A percentile compares a stretch with the other conserved stretches of the same genome.
Conservation (phyloP, 2,113 vertebrate species). For the Rhineura floridana region DNA sequence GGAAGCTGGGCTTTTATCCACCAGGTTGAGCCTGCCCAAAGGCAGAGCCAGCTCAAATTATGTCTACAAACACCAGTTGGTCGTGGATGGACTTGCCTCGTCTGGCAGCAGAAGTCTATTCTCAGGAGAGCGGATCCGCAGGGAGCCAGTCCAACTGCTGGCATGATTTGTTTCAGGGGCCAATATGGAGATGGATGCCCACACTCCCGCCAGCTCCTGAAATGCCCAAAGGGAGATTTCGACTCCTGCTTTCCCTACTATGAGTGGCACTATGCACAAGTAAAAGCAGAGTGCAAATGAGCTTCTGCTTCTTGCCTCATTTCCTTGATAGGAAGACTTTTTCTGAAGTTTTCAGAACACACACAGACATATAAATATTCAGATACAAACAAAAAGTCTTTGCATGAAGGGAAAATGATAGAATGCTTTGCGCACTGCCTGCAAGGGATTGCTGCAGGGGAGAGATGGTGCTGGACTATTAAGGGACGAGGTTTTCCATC, state of each 20-base stretch:
- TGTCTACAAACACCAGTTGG: neutral
- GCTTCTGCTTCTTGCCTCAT: too few species aligned
- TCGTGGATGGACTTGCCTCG: neutral
- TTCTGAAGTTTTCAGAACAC: too few species aligned
- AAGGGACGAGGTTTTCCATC: too few species aligned
- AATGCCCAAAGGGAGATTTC: neutral
- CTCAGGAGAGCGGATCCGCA: neutral
- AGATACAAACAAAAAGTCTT: too few species aligned
- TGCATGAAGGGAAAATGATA: neutral
- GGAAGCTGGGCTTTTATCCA: slow-evolving; percentile 53
- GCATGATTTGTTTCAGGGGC: neutral
- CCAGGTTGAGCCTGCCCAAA: slow-evolving; percentile 19
- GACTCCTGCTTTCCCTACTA: too few species aligned
- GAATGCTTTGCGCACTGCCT: neutral
- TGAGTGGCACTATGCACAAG: neutral
- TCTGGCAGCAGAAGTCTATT: neutral
- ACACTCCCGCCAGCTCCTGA: neutral
- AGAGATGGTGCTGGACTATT: too few species aligned
- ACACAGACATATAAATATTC: too few species aligned
- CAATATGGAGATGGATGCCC: accelerated
- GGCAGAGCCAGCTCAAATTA: neutral
- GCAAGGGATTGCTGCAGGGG: too few species aligned
- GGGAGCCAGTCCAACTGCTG: neutral
- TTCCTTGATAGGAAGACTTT: too few species aligned
- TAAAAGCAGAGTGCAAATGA: neutral